Base-by-base conservation (phyloP, 2,888 invertebrate genomes). In the Cheilosia vernalis region DNA sequence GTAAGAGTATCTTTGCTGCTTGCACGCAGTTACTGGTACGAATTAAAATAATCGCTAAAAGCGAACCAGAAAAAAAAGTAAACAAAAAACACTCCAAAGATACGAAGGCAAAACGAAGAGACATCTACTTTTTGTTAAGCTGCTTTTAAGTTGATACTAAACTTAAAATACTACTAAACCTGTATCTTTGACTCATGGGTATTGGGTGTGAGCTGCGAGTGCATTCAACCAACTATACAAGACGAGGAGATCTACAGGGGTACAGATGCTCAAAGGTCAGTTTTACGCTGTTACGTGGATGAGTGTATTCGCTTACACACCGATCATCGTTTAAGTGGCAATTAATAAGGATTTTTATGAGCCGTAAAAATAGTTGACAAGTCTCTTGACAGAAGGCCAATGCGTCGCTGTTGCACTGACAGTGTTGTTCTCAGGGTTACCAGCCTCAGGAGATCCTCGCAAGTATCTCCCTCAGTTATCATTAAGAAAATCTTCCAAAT, bases 301-400 rank as follows among this genome's bases (percentile, higher is more conserved):
- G 79, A 60, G 69, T 69, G 37, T 63, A 77, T 64, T 51, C 58
- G 64, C 79, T 61, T 74, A 79, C 80, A 67, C 64, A 76, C 76
- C 53, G 61, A 61, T 77, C 58, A 90, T 90, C 91, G 90, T 91
- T 91, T 91, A 91, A 91, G 90, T 91, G 91, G 91, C 91, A 91
- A 91, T 91, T 91, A 91, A 91, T 91, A 91, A 91, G 91, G 91
- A 90, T 91, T 91, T 91, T 91, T 91, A 91, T 91, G 91, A 91
- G 91, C 91, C 91, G 90, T 90, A 91, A 91, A 91, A 91, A 91
- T 91, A 90, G 91, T 91, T 91, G 91, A 91, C 91, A 91, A 90
- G 90, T 89, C 90, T 89, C 76, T 86, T 86, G 86, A 86, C 82
- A 86, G 82, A 77, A 63, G 76, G 63, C 85, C 56, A 72, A 66